Conservation (phyloP, 35 echinoderm and acorn worm genomes). For the Anneissia japonica region DNA sequence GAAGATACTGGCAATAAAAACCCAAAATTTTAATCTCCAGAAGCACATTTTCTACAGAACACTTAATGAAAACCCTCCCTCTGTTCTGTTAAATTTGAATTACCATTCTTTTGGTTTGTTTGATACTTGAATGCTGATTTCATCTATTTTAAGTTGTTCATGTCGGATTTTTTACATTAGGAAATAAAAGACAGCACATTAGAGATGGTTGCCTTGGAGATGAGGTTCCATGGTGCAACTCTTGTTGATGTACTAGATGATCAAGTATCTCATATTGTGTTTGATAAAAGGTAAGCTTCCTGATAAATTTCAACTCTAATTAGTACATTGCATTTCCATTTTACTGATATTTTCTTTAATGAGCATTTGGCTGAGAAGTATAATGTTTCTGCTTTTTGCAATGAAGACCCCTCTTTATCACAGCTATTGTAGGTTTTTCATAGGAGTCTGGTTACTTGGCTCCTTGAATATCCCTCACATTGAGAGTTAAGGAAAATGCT, state of each 20-base stretch:
- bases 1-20: too few species aligned
- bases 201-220: slow-evolving; percentile 79
- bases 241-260: slow-evolving; percentile 22
- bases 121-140: too few species aligned
- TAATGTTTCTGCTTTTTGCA: neutral
- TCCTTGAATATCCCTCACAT: too few species aligned
- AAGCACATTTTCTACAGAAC: too few species aligned
- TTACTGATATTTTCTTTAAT: neutral
- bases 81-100: too few species aligned
- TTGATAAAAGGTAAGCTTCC: slow-evolving; percentile 58
- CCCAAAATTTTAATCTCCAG: too few species aligned
- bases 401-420: neutral
- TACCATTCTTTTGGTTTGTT: too few species aligned
- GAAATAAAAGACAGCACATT: slow-evolving; percentile 77
- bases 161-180: slow-evolving; percentile 32
- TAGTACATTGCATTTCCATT: neutral
- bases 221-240: slow-evolving; percentile 82
- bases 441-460: too few species aligned
- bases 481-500: too few species aligned
- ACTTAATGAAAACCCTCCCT: too few species aligned
- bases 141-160: too few species aligned
- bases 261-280: slow-evolving; percentile 66
- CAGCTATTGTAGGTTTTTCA: neutral
- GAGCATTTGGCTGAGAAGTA: neutral
- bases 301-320: neutral